A percentile compares a stretch with the other conserved stretches of the same genome.
Evolutionary conservation across 2,888 invertebrate species (phyloP).

Genomic region (Glaucopsyche alexis): DNA sequence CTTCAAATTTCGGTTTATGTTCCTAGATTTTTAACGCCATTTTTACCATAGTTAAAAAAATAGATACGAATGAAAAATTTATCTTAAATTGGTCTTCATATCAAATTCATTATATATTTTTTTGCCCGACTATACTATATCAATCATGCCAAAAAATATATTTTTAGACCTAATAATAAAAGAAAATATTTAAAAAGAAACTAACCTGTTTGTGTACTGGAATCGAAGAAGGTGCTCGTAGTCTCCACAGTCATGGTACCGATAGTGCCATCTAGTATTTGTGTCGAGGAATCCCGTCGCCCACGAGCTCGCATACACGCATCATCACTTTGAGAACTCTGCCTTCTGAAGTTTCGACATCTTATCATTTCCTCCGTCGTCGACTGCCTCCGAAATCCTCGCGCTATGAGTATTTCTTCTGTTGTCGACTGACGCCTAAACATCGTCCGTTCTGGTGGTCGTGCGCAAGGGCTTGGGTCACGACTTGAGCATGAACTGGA

Average conservation of each 20-base stretch:
- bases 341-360: constrained; percentile 93
- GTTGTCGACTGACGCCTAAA: constrained; percentile 94
- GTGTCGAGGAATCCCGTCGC: constrained; percentile 91
- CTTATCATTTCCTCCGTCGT: constrained; percentile 96
- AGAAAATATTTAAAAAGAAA: constrained; percentile 37
- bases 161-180: too few species aligned
- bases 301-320: constrained; percentile 84
- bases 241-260: constrained; percentile 96
- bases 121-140: too few species aligned
- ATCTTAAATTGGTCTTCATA: too few species aligned
- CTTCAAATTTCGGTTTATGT: too few species aligned
- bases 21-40: too few species aligned
- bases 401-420: constrained; percentile 93
- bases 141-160: too few species aligned
- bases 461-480: constrained; percentile 90
- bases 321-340: constrained; percentile 94
- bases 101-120: too few species aligned
- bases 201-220: constrained; percentile 95
- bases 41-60: too few species aligned
- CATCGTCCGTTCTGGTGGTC: constrained; percentile 83
- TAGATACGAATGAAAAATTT: too few species aligned
- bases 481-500: constrained; percentile 89
- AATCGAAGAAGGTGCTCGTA: constrained; percentile 94
- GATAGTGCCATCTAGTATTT: constrained; percentile 94
- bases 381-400: constrained; percentile 93